Evolutionary conservation across 2,113 vertebrate species (phyloP).

Genomic region (Callochromis pleurospilus): DNA sequence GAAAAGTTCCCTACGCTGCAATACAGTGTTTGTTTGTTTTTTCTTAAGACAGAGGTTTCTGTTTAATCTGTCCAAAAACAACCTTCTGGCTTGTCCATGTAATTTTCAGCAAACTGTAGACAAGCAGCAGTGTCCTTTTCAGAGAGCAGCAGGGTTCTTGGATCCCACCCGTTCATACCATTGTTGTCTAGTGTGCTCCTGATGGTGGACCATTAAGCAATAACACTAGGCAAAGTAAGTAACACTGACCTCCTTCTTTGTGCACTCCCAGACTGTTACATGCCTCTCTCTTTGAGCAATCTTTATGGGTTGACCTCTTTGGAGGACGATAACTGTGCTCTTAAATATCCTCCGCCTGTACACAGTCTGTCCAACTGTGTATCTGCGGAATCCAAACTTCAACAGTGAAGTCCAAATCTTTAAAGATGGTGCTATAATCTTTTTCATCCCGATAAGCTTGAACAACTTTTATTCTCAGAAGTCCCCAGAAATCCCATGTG

Average conservation of each 20-base stretch:
- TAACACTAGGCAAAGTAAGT: background rate
- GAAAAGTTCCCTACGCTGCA: background rate
- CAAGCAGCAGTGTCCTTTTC: background rate
- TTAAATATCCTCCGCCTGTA: background rate
- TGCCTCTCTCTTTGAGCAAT: background rate
- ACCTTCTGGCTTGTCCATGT: background rate
- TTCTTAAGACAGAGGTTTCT: background rate
- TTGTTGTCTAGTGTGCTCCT: background rate
- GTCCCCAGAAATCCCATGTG: background rate
- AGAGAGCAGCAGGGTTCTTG: background rate
- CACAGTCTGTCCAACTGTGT: background rate
- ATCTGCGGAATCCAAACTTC: background rate
- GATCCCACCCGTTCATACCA: background rate
- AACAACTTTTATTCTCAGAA: background rate
- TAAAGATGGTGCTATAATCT: background rate
- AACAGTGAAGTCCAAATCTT: background rate
- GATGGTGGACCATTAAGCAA: background rate
- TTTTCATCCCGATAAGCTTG: background rate
- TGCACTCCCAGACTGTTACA: background rate
- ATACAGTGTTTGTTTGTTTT: background rate
- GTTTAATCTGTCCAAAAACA: background rate
- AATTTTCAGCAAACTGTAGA: background rate
- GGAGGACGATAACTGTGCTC: background rate
- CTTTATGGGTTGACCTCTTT: background rate
- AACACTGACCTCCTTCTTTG: background rate